phyloP scores from a whole-genome alignment of 1,140 invertebrate genomes.

The Drosophila truncata region DNA sequence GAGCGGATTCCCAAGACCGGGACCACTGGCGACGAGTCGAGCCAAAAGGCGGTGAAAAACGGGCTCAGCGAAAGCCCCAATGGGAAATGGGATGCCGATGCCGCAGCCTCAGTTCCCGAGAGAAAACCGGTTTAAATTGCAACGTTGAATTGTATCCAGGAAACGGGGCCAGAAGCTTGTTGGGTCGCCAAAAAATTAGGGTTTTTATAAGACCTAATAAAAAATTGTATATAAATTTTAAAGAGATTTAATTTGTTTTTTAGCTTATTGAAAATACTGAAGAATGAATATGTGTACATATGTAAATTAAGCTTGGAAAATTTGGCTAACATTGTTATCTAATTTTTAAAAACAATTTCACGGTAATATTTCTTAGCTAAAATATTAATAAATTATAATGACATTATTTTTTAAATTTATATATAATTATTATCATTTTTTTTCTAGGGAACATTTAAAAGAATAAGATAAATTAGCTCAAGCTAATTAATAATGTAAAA shows the following conservation, averaged over 20 bases:
- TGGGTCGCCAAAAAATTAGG: background rate
- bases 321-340: too few relatives aligned
- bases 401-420: background rate
- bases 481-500: background rate
- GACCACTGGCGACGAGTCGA: slow-evolving; percentile 7
- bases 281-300: too few relatives aligned
- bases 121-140: slow-evolving; percentile 48
- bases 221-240: too few relatives aligned
- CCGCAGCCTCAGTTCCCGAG: slow-evolving; percentile 1
- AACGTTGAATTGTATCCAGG: slow-evolving; percentile 14
- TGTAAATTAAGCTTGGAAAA: too few relatives aligned
- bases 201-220: background rate
- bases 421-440: background rate
- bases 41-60: slow-evolving; percentile 38
- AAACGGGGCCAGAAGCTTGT: background rate
- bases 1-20: slow-evolving; percentile 27
- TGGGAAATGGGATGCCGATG: slow-evolving; percentile 55
- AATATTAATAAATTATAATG: background rate
- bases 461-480: too few relatives aligned
- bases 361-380: background rate
- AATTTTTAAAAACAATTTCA: too few relatives aligned
- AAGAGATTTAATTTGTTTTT: background rate
- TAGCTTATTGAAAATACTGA: rapidly evolving
- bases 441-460: too few relatives aligned
- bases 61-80: slow-evolving; percentile 54